Conservation (phyloP, 1,140 invertebrate species). For the Papilio polyxenes region DNA sequence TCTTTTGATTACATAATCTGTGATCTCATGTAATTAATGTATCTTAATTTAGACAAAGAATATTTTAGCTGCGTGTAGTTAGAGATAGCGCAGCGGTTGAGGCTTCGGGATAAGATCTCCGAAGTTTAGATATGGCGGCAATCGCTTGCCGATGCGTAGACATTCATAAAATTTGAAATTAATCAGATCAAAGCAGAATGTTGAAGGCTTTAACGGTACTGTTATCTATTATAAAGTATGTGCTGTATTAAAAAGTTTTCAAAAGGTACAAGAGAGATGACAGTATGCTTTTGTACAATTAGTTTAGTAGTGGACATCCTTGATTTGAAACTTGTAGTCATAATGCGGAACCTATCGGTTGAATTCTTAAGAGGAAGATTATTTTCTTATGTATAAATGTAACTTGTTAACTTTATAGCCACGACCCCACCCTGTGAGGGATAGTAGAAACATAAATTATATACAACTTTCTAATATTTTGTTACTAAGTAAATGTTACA, state of each 20-base stretch:
- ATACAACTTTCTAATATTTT: background rate
- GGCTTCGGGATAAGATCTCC: constrained; percentile 52
- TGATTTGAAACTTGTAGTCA: too few species aligned
- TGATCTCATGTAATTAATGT: constrained; percentile 42
- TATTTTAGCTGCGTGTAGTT: constrained; percentile 50
- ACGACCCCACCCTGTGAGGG: background rate
- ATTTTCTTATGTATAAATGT: background rate
- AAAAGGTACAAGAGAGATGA: too few species aligned
- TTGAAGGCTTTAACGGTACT: constrained; percentile 43
- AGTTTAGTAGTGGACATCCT: too few species aligned
- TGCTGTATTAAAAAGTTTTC: background rate
- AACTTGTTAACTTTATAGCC: background rate
- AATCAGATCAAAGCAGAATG: constrained; percentile 52
- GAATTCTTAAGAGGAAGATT: background rate
- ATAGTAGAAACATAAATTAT: background rate
- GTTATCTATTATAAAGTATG: constrained; percentile 13
- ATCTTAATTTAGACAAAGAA: constrained; percentile 54
- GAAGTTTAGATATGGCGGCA: constrained; percentile 46
- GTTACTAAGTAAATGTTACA: background rate
- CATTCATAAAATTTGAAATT: constrained; percentile 62
- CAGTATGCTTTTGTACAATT: too few species aligned
- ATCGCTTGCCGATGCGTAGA: constrained; percentile 49
- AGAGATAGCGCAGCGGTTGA: constrained; percentile 47
- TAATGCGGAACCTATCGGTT: too few species aligned
- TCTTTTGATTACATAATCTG: constrained; percentile 28